Evolutionary conservation across 1,140 invertebrate genomes (phyloP).

Genomic region (Drosophila sechellia): DNA sequence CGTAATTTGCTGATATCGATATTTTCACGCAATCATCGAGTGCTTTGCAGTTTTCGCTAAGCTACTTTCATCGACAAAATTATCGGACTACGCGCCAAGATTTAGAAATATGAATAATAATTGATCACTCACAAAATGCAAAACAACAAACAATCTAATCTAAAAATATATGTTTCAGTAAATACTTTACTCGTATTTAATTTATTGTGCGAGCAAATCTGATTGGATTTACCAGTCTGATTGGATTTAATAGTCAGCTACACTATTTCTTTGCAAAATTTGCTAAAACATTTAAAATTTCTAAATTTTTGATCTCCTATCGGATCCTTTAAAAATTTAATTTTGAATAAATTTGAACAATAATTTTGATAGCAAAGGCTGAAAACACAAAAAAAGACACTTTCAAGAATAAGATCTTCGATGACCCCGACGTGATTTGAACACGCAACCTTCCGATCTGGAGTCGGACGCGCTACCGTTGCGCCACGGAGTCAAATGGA

Average conservation of each 20-base stretch:
- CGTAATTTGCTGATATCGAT: not conserved
- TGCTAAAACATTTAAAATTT: no score
- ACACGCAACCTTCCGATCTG: constrained; percentile 99
- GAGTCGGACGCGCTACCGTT: constrained; percentile 99
- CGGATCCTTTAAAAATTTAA: no score
- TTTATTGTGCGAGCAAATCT: no score
- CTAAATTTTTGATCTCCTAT: no score
- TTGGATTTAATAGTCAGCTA: no score
- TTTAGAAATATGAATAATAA: not conserved
- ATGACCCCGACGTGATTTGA: constrained; percentile 98
- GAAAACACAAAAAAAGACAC: not conserved
- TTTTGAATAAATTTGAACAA: not conserved
- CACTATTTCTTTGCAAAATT: no score
- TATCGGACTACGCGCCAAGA: no score
- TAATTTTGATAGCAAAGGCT: not conserved
- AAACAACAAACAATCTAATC: no score
- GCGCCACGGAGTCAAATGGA: constrained; percentile 84
- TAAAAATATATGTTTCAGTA: no score
- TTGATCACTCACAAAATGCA: not conserved
- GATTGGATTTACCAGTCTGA: no score
- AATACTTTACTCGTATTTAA: no score
- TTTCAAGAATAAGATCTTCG: not conserved
- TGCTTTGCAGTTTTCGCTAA: no score
- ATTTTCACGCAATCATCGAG: not conserved
- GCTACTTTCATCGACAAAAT: not conserved